Base-by-base conservation (phyloP, 2,113 vertebrate genomes). In the Semnornis frantzii region DNA sequence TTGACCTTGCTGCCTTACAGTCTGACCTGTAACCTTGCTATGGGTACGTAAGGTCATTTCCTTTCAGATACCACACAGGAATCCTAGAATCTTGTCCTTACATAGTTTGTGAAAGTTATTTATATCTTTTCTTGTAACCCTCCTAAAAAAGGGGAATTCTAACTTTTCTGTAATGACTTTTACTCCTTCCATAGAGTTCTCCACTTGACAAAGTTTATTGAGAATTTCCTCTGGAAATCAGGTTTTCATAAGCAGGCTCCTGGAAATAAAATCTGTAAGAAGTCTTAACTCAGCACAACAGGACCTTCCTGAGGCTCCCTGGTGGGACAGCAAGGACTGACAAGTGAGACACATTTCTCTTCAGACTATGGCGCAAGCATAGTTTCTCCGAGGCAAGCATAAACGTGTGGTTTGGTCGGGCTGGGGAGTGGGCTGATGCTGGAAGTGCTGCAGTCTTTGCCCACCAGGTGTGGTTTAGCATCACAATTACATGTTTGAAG, bases 311-410 rank as follows among this genome's bases (percentile, higher is more conserved):
- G 12, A 68, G 62, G 39, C 74, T 79, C 30, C 21, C 18, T 31
- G 6, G 27, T 12, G 39, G 42, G 82, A 87, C 74, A 82, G 84
- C 48, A 78, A 70, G 72, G 79, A 85, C 27, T 34, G 20, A n/a
- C 24, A 91, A 79, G 85, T 90, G 87, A 93, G 90, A 89, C 20
- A 18, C 16, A 21, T 76, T 89, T 89, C 46, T 75, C 66, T 70
- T 82, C 57, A 55, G 55, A 12, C 60, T 5, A 5, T 28, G 33
- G 11, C 60, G 33, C 37, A 74, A 13, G 70, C 21, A 15, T 15
- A 1, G 44, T 37, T 66, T 70, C 27, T 54, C 68, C 33, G n/a
- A 77, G 60, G 65, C 2, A 46, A 33, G 80, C 0, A 0, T 18
- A 27, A 25, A 52, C 25, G 23, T 18, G 18, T 13, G 25, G 12